Evolutionary conservation across 2,888 invertebrate genomes (phyloP), one percentile per base, ranked within the genome.

Genomic region (Cosmia pyralina): DNA sequence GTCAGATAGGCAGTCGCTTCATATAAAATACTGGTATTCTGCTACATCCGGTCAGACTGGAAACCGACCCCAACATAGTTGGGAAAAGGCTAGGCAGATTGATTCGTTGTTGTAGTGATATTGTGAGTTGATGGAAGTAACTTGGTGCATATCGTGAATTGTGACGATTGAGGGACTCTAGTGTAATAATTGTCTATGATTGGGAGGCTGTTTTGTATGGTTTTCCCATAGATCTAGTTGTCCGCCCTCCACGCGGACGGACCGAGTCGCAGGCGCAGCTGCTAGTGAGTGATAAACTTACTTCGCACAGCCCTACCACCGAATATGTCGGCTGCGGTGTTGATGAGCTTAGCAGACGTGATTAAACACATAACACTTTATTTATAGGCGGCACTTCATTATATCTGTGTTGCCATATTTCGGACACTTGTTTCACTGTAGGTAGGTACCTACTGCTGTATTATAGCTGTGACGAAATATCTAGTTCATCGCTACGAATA

Each of bases 301-400:
- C 2, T 60, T 19, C 4, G 67, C 17, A 68, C 85, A 89, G 46
- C 90, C 90, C 89, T 90, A 84, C 72, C 57, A 55, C 88, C 87
- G 60, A 90, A 90, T 85, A 85, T 83, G 78, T 78, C 76, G 75
- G 77, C 69, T 72, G 75, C 78, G 83, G 69, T 46, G 53, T 88
- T 92, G 90, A 93, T 92, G 90, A 92, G 89, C 79, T 85, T 68
- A 88, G 70, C 94, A 94, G 94, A 85, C 85, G 77, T 88, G 78
- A 88, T 91, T 89, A 91, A 91, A 91, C 90, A 91, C 92, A 87
- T 88, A 88, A 86, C 87, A 79, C 83, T 79, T 90, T 92, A 92
- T 94, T 93, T 75, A 94, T 93, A 73, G 88, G 75, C 83, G 85
- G 85, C 91, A 94, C 90, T 94, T 90, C 92, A 93, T 93, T 93